These are phyloP conservation scores for Tenrec ecaudatus DNA, from an alignment of 2,113 vertebrate genomes.

Conservation along the genomic window DNA sequence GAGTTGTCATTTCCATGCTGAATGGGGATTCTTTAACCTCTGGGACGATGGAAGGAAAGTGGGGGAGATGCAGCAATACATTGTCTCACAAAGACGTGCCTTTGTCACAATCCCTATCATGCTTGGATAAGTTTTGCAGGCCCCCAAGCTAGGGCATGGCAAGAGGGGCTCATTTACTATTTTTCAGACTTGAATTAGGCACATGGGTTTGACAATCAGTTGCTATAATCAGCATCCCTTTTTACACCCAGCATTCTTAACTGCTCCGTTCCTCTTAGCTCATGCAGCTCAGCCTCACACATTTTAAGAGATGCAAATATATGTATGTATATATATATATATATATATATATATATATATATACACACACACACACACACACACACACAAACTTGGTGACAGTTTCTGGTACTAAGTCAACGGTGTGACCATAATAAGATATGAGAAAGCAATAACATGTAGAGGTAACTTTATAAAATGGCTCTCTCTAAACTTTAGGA, in stretches of 20 bases:
- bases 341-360: too few relatives aligned
- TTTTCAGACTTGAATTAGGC: slow-evolving; percentile 73
- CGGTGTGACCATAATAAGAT: slow-evolving; percentile 42
- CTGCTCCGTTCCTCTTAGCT: slow-evolving; percentile 14
- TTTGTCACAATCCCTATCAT: neutral
- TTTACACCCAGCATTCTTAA: slow-evolving; percentile 65
- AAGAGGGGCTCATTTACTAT: slow-evolving; percentile 44
- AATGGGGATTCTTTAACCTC: slow-evolving; percentile 57
- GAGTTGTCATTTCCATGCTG: slow-evolving; percentile 13
- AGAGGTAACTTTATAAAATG: slow-evolving; percentile 45
- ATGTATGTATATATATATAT: neutral
- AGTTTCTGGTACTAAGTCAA: slow-evolving; percentile 45
- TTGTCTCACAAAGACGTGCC: slow-evolving; percentile 16
- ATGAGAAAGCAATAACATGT: slow-evolving; percentile 32
- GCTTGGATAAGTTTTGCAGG: slow-evolving; percentile 57
- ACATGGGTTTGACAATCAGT: slow-evolving; percentile 60
- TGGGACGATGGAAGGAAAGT: slow-evolving; percentile 39
- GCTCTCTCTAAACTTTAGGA: slow-evolving; percentile 53
- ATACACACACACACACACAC: too few relatives aligned
- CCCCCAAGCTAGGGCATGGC: neutral
- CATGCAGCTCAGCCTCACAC: slow-evolving; percentile 47
- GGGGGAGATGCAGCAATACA: slow-evolving; percentile 34
- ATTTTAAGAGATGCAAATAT: slow-evolving; percentile 59
- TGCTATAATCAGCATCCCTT: slow-evolving; percentile 51
- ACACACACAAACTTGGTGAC: slow-evolving; percentile 33